Evolutionary conservation across 1,140 invertebrate species (phyloP).

Genomic region (Drosophila sproati): DNA sequence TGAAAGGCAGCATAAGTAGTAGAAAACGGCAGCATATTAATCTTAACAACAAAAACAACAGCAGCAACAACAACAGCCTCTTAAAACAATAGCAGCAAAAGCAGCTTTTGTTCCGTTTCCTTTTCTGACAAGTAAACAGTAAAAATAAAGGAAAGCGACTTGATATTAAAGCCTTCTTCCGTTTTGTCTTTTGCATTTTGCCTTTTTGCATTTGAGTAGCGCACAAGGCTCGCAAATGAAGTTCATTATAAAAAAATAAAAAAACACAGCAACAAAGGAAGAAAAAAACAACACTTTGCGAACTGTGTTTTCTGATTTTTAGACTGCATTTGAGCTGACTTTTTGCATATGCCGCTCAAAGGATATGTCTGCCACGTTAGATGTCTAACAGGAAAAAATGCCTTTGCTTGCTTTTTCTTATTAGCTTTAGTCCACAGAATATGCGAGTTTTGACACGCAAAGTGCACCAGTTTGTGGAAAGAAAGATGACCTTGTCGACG

Average conservation of each 20-base stretch:
- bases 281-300: too few species aligned
- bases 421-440: not conserved
- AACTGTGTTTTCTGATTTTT: constrained; percentile 7
- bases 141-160: constrained; percentile 56
- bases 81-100: constrained; percentile 45
- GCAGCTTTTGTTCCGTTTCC: constrained; percentile 1
- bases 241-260: constrained; percentile 61
- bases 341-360: not conserved
- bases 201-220: constrained; percentile 35
- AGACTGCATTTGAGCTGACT: not conserved
- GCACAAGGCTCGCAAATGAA: constrained; percentile 67
- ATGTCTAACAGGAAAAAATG: not conserved
- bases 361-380: not conserved
- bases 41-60: constrained; percentile 69
- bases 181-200: constrained; percentile 32
- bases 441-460: too few species aligned
- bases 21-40: constrained; percentile 80
- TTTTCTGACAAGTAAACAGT: constrained; percentile 29
- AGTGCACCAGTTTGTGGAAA: too few species aligned
- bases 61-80: constrained; percentile 33
- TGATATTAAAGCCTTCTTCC: constrained; percentile 57
- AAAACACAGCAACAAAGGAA: too few species aligned
- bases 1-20: constrained; percentile 81
- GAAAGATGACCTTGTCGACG: too few species aligned
- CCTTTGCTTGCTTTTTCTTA: constrained; percentile 6